These are phyloP conservation scores for Eugnorisma glareosa DNA, from an alignment of 2,888 invertebrate species.

Conservation along the genomic window DNA sequence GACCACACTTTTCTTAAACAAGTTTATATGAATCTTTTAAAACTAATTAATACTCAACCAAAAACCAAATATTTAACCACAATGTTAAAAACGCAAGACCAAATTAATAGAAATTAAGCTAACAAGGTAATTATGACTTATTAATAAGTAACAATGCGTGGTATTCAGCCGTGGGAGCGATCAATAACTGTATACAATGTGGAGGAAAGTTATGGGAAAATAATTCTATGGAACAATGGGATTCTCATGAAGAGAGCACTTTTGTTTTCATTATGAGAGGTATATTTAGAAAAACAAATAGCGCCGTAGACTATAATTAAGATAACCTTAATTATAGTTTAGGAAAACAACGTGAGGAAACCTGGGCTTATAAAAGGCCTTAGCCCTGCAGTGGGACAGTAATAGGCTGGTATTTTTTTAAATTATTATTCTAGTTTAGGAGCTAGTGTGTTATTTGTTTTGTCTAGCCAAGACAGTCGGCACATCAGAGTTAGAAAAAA, in stretches of 20 bases:
- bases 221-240: constrained; percentile 30
- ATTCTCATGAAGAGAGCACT: constrained; percentile 19
- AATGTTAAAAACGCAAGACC: constrained; percentile 12
- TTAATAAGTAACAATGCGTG: constrained; percentile 37
- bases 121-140: constrained; percentile 31
- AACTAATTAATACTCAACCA: not conserved
- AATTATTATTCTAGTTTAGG: not conserved
- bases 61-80: not conserved
- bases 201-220: constrained; percentile 51
- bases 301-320: not conserved
- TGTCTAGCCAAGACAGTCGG: not conserved
- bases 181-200: constrained; percentile 46
- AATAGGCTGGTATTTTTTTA: too few species aligned
- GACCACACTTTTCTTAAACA: not conserved
- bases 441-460: not conserved
- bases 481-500: not conserved
- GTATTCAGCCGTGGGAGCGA: constrained; percentile 39
- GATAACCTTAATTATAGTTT: not conserved
- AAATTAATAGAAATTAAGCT: constrained; percentile 14
- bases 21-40: not conserved
- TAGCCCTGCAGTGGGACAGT: too few species aligned
- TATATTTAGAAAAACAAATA: constrained; percentile 6
- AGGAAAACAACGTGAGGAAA: too few species aligned
- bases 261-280: constrained; percentile 13
- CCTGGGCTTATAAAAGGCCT: too few species aligned